These are phyloP conservation scores for Sipha maydis DNA, from an alignment of 2,888 invertebrate species.

Conservation along the genomic window DNA sequence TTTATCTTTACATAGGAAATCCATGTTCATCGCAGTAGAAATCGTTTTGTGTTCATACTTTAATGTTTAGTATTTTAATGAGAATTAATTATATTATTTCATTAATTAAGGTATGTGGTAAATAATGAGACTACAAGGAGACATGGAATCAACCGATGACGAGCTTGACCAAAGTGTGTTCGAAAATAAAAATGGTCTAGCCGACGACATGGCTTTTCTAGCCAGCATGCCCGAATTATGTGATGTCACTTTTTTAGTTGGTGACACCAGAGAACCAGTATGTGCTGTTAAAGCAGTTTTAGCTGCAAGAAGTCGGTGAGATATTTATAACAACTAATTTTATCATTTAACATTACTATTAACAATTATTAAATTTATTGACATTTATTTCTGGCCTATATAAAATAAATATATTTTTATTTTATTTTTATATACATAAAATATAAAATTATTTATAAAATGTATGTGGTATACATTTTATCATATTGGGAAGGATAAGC, in stretches of 20 bases:
- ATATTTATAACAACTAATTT: neutral
- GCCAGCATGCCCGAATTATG: slow-evolving; percentile 97
- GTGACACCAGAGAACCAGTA: slow-evolving; percentile 91
- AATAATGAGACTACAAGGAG: slow-evolving; percentile 58
- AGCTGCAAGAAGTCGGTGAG: slow-evolving; percentile 81
- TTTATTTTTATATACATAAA: neutral
- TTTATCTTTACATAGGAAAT: no score
- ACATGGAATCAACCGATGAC: slow-evolving; percentile 60
- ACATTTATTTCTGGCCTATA: neutral
- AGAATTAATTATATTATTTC: neutral
- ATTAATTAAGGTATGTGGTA: slow-evolving; percentile 42
- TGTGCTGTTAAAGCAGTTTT: slow-evolving; percentile 92
- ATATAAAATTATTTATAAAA: no score
- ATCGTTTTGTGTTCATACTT: no score
- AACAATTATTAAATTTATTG: no score
- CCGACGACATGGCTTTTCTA: slow-evolving; percentile 95
- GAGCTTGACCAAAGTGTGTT: slow-evolving; percentile 69
- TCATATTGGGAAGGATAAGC: no score
- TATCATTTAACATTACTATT: neutral
- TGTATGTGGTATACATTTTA: no score
- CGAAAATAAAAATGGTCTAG: slow-evolving; percentile 91
- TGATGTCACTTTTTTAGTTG: slow-evolving; percentile 93
- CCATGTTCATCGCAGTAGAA: no score
- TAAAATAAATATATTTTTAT: neutral
- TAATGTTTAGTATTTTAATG: no score